phyloP scores from a whole-genome alignment of 2,113 vertebrate species.

The Emydocephalus ijimae region DNA sequence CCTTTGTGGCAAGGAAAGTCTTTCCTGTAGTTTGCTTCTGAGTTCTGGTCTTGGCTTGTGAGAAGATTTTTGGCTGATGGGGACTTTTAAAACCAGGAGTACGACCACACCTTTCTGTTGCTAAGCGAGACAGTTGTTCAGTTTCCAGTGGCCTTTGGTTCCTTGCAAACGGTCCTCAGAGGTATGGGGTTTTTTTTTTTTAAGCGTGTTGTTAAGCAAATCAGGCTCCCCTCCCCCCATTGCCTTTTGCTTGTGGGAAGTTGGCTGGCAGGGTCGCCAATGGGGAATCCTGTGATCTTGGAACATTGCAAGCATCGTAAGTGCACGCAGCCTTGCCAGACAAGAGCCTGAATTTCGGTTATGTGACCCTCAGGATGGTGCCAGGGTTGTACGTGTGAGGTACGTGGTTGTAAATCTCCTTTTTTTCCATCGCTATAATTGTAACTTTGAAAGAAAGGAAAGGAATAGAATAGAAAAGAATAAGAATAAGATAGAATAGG shows the following conservation, averaged over 20 bases:
- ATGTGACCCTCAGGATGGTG: not conserved
- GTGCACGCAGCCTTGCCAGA: not conserved
- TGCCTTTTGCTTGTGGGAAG: not conserved
- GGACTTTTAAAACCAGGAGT: too few species aligned
- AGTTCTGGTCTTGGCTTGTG: too few species aligned
- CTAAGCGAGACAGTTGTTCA: too few species aligned
- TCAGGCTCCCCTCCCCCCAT: too few species aligned
- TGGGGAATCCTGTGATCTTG: not conserved
- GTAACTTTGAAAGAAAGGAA: not conserved
- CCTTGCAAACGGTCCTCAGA: not conserved
- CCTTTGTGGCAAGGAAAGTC: too few species aligned
- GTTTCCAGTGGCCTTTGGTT: not conserved
- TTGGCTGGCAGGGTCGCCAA: not conserved
- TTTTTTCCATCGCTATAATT: rapidly evolving
- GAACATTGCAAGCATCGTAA: not conserved
- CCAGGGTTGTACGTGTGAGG: not conserved
- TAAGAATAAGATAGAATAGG: too few species aligned
- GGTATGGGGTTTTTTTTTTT: not conserved
- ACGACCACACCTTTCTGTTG: too few species aligned
- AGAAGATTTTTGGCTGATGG: too few species aligned
- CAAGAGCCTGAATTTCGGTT: not conserved
- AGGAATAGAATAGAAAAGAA: too few species aligned
- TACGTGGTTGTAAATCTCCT: not conserved
- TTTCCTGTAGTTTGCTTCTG: too few species aligned
- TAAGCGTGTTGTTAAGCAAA: not conserved